Percentiles rank a stretch among this genome's conserved stretches.
Conservation (phyloP, 2,113 vertebrate genomes). For the Actinemys pallida region DNA sequence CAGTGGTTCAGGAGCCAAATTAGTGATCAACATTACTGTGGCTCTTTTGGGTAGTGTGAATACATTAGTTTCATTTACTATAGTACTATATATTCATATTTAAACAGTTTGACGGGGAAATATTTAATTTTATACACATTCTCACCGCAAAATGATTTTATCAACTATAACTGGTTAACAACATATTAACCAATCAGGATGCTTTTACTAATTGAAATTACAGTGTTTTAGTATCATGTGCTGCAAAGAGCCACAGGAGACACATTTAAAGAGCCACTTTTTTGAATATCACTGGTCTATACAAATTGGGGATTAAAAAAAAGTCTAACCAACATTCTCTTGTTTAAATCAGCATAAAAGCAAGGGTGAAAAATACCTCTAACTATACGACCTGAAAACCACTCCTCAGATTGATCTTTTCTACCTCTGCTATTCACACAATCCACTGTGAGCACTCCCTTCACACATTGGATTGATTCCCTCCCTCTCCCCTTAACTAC, state of each 20-base stretch:
- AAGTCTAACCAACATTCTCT: neutral
- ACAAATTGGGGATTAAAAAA: neutral
- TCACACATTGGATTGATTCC: neutral
- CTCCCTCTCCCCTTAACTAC: neutral
- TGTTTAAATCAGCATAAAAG: neutral
- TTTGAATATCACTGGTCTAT: neutral
- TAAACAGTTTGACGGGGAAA: neutral
- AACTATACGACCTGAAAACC: rapidly evolving
- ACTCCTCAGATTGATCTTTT: neutral
- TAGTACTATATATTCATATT: neutral
- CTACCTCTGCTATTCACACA: neutral
- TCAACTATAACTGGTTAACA: neutral
- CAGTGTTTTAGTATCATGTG: neutral
- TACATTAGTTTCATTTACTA: no score
- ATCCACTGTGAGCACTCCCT: neutral
- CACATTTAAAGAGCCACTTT: neutral
- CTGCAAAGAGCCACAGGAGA: neutral
- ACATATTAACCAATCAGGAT: no score
- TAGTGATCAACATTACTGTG: no score
- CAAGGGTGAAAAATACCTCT: neutral
- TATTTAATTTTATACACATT: neutral
- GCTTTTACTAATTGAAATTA: neutral
- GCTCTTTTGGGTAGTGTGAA: no score
- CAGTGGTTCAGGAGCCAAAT: no score
- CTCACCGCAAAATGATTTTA: neutral